These are phyloP conservation scores for Plecotus auritus DNA, from an alignment of 2,113 vertebrate species.

Conservation along the genomic window DNA sequence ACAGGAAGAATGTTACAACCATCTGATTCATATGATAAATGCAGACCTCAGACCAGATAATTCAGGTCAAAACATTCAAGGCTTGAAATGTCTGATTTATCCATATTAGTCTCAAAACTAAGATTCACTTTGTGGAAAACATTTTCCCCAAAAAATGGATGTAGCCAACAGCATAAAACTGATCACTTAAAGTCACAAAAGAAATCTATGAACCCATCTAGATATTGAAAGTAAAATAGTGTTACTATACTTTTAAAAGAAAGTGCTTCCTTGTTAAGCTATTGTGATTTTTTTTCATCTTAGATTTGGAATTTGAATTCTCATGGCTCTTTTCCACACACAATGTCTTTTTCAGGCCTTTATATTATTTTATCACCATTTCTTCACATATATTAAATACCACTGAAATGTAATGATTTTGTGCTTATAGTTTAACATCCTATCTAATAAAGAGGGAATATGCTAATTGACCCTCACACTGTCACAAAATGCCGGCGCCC, in stretches of 20 bases:
- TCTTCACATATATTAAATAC: neutral
- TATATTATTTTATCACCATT: neutral
- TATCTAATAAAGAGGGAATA: no score
- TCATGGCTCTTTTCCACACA: neutral
- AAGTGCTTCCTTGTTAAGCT: neutral
- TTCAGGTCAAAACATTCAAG: slow-evolving; percentile 21
- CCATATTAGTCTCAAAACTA: neutral
- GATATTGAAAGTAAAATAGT: neutral
- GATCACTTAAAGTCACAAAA: neutral
- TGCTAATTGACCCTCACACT: no score
- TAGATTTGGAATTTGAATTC: neutral
- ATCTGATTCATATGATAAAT: neutral
- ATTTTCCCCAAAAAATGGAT: neutral
- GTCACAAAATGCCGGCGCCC: no score
- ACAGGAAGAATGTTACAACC: neutral
- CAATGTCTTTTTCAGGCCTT: neutral
- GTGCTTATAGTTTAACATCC: neutral
- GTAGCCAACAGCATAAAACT: neutral
- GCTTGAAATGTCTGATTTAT: neutral
- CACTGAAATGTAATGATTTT: neutral
- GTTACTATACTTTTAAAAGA: neutral
- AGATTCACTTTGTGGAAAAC: slow-evolving; percentile 36
- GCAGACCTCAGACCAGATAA: neutral
- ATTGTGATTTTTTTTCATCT: neutral
- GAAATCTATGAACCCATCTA: neutral